Conservation (phyloP, 2,888 invertebrate species). For the Zootermopsis nevadensis region DNA sequence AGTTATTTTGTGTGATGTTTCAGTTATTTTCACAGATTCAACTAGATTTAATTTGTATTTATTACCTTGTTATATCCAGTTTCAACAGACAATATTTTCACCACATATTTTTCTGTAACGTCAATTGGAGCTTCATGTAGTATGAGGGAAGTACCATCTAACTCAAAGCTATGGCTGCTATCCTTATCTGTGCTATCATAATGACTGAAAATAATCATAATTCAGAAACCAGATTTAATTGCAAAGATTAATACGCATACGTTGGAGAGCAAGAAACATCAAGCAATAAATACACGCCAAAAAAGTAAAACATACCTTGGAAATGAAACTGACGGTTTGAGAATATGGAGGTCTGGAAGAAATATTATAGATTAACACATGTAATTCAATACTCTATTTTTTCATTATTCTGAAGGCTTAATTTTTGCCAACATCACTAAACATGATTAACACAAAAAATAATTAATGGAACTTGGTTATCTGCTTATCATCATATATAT, state of each 20-base stretch:
- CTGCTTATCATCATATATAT: too few relatives aligned
- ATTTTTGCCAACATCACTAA: too few relatives aligned
- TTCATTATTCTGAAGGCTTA: too few relatives aligned
- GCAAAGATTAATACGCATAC: neutral
- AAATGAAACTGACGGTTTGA: neutral
- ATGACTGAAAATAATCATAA: slow-evolving; percentile 17
- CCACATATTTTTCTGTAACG: slow-evolving; percentile 17
- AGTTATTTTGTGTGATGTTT: too few relatives aligned
- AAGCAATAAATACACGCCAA: too few relatives aligned
- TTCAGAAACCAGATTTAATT: neutral
- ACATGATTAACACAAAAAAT: too few relatives aligned
- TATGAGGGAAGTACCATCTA: slow-evolving; percentile 18
- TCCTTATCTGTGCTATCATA: slow-evolving; percentile 33
- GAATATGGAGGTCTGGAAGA: slow-evolving; percentile 46
- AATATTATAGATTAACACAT: neutral
- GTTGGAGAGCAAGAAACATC: neutral
- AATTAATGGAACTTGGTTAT: too few relatives aligned
- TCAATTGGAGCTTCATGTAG: slow-evolving; percentile 16
- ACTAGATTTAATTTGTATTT: too few relatives aligned
- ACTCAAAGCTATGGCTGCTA: slow-evolving; percentile 25
- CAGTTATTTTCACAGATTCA: too few relatives aligned
- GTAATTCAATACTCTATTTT: too few relatives aligned
- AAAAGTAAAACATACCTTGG: slow-evolving; percentile 34
- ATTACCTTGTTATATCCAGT: slow-evolving; percentile 48
- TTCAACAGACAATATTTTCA: slow-evolving; percentile 40